Evolutionary conservation across 2,888 invertebrate genomes (phyloP).

Genomic region (Psylliodes chrysocephalus): DNA sequence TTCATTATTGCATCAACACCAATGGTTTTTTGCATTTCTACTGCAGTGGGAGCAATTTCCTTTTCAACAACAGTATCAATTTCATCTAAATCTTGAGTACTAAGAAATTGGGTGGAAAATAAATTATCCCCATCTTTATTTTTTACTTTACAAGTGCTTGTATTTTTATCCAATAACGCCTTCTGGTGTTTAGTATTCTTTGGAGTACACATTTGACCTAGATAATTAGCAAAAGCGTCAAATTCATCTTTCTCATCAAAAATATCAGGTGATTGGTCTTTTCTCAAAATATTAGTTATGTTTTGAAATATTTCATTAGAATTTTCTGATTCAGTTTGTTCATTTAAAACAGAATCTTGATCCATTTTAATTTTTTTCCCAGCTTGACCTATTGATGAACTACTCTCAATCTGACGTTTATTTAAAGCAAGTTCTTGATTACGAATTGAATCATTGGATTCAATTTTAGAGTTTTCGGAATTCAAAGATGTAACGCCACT

Average conservation of each 20-base stretch:
- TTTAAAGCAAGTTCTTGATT: neutral
- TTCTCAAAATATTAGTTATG: conserved; percentile 12
- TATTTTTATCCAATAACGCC: conserved; percentile 9
- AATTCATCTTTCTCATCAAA: conserved; percentile 33
- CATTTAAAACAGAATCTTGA: neutral
- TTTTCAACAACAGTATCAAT: conserved; percentile 45
- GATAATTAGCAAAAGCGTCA: conserved; percentile 49
- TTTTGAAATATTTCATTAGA: neutral
- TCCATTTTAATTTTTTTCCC: neutral
- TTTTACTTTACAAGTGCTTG: conserved; percentile 16
- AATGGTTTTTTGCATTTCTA: too few species aligned
- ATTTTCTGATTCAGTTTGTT: neutral
- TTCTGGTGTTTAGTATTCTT: neutral
- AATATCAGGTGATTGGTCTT: neutral
- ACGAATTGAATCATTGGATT: neutral
- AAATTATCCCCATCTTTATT: conserved; percentile 17
- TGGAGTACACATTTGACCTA: conserved; percentile 30
- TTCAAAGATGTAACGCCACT: conserved; percentile 13
- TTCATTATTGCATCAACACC: too few species aligned
- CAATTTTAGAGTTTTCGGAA: neutral
- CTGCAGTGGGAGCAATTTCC: neutral
- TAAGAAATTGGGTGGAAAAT: conserved; percentile 51
- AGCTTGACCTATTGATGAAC: neutral
- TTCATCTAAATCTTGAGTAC: conserved; percentile 53
- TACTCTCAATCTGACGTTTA: neutral